Evolutionary conservation across 2,113 vertebrate genomes (phyloP).

Genomic region (Mormyrus iriodes): DNA sequence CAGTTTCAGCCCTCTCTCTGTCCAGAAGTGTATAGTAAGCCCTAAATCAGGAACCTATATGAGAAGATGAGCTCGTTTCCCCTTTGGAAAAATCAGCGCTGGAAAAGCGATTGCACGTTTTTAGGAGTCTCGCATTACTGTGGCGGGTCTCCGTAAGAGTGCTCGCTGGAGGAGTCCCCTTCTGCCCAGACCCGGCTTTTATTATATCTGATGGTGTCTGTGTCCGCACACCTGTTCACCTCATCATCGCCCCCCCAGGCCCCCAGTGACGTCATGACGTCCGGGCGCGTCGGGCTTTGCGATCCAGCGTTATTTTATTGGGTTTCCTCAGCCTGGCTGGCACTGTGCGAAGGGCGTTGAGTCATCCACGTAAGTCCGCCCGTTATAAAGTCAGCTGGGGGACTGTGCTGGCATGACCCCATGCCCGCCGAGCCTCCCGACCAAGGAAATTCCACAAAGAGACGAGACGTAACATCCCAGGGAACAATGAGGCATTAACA

Average conservation of each 20-base stretch:
- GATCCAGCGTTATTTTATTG: background rate
- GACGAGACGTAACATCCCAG: background rate
- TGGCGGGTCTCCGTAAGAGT: background rate
- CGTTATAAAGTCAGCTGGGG: background rate
- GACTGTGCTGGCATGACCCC: background rate
- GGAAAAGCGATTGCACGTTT: slow-evolving; percentile 16
- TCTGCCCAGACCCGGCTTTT: background rate
- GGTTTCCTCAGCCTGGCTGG: background rate
- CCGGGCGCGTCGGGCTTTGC: background rate
- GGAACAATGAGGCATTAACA: background rate
- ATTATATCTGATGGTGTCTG: slow-evolving; percentile 4
- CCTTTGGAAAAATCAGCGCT: background rate
- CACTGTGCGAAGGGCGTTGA: background rate
- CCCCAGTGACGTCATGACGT: background rate
- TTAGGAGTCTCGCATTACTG: background rate
- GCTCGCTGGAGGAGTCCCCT: background rate
- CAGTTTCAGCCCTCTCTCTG: background rate
- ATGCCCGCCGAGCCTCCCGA: background rate
- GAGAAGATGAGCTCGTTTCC: background rate
- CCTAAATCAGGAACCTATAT: background rate
- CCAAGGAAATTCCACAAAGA: background rate
- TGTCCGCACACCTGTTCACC: background rate
- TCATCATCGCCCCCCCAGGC: background rate
- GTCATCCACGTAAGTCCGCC: background rate
- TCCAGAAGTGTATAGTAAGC: background rate